phyloP scores from a whole-genome alignment of 2,113 vertebrate species.

The Tachuris rubrigastra region DNA sequence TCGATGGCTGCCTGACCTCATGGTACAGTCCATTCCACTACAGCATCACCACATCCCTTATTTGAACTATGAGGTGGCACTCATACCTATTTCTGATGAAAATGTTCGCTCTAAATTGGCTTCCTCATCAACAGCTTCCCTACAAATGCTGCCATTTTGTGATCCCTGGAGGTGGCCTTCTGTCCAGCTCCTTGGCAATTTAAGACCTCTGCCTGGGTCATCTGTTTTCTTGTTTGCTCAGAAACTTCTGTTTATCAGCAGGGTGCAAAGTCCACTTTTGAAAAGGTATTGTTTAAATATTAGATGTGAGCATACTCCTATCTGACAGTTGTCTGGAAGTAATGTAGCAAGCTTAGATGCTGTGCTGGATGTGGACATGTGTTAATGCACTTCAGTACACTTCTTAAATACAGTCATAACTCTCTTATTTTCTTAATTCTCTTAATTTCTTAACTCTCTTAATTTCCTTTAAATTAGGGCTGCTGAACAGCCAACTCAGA shows the following conservation, averaged over 20 bases:
- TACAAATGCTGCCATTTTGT: not conserved
- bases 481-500: not conserved
- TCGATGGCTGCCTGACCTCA: not conserved
- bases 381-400: accelerated
- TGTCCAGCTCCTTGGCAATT: not conserved
- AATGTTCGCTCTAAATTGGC: not conserved
- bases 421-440: too few relatives aligned
- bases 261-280: not conserved
- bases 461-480: not conserved
- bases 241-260: not conserved
- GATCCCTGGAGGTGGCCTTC: not conserved
- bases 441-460: too few relatives aligned
- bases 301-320: not conserved
- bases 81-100: not conserved
- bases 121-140: not conserved
- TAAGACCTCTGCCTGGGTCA: not conserved
- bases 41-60: not conserved
- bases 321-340: not conserved
- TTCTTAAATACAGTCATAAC: not conserved
- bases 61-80: not conserved
- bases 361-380: accelerated
- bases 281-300: not conserved
- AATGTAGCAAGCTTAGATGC: not conserved
- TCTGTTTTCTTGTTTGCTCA: not conserved
- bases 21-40: not conserved